Evolutionary conservation across 2,888 invertebrate species (phyloP).

Genomic region (Acleris sparsana): DNA sequence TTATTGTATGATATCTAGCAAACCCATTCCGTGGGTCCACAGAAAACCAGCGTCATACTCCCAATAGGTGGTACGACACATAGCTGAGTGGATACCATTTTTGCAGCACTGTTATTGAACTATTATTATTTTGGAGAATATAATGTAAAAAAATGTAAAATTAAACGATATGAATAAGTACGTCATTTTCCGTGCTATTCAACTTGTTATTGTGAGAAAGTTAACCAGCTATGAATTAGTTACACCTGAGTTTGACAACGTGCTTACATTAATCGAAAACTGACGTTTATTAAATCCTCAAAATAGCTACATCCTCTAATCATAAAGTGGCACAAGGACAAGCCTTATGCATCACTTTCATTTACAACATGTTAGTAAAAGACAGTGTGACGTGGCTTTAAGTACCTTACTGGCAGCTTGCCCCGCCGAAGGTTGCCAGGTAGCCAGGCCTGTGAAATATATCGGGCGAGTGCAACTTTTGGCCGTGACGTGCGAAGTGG

Average conservation of each 20-base stretch:
- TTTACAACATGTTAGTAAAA: constrained; percentile 11
- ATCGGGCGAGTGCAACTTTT: constrained; percentile 80
- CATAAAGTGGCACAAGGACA: background rate
- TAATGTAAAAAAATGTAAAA: too few relatives aligned
- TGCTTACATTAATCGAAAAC: background rate
- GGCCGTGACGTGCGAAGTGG: constrained; percentile 77
- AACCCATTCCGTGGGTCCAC: too few relatives aligned
- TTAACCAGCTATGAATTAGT: too few relatives aligned
- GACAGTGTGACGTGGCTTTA: constrained; percentile 14
- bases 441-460: constrained; percentile 79
- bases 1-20: too few relatives aligned
- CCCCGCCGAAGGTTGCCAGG: constrained; percentile 65
- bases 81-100: too few relatives aligned
- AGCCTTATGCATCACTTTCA: constrained; percentile 4
- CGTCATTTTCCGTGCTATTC: too few relatives aligned
- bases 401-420: background rate
- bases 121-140: too few relatives aligned
- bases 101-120: too few relatives aligned
- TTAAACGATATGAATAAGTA: too few relatives aligned
- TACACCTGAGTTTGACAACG: background rate
- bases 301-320: background rate
- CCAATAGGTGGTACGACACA: too few relatives aligned
- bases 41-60: too few relatives aligned
- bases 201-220: too few relatives aligned
- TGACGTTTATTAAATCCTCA: background rate